phyloP scores from a whole-genome alignment of 2,888 invertebrate species.

The Thumatha senex region DNA sequence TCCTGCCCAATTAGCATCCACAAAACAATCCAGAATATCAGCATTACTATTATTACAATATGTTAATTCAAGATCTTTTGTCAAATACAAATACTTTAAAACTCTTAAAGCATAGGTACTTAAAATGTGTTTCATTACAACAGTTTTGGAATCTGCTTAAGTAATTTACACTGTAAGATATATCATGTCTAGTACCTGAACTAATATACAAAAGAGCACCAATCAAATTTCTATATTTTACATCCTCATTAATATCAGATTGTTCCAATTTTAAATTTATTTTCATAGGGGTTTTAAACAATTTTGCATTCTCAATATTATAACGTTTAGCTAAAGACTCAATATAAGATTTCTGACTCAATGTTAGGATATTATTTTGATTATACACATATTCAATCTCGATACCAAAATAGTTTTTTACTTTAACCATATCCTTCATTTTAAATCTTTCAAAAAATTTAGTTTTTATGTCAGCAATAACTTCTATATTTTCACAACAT shows the following conservation, averaged over 20 bases:
- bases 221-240: conserved; percentile 2
- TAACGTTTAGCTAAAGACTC: conserved; percentile 24
- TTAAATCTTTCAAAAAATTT: background rate
- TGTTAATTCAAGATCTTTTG: conserved; percentile 19
- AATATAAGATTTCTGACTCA: background rate
- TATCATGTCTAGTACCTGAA: conserved; percentile 13
- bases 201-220: conserved; percentile 10
- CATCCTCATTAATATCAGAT: background rate
- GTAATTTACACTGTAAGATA: conserved; percentile 15
- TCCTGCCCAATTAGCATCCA: conserved; percentile 22
- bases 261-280: conserved; percentile 30
- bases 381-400: background rate
- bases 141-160: conserved; percentile 17
- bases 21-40: conserved; percentile 17
- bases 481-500: background rate
- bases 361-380: background rate
- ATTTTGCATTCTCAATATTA: conserved; percentile 34
- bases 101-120: conserved; percentile 20
- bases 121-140: conserved; percentile 15
- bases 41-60: conserved; percentile 17
- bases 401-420: background rate
- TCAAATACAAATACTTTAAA: conserved; percentile 27
- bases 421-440: background rate
- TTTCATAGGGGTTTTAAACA: conserved; percentile 37
- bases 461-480: background rate